Evolutionary conservation across 2,888 invertebrate genomes (phyloP).

Genomic region (Coelogynopora nodosa): DNA sequence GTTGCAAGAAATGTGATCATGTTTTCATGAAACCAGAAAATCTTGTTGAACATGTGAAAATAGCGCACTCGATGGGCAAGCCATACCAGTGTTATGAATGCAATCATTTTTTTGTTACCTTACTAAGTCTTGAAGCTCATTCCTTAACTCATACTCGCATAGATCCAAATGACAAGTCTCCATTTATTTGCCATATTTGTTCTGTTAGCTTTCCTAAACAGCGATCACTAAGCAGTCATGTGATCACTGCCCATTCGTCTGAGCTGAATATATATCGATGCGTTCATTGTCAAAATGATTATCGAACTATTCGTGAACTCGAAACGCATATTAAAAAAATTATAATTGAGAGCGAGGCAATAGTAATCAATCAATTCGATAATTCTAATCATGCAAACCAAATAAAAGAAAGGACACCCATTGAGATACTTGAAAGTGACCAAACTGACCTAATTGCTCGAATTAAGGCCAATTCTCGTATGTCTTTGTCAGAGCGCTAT

Average conservation of each 20-base stretch:
- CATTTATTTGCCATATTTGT: slow-evolving; percentile 34
- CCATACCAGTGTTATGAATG: not conserved
- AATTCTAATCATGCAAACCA: not conserved
- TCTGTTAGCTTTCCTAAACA: slow-evolving; percentile 21
- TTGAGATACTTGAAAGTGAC: not conserved
- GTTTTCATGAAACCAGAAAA: slow-evolving; percentile 7
- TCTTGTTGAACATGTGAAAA: slow-evolving; percentile 34
- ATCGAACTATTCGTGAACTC: slow-evolving; percentile 39
- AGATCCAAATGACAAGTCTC: slow-evolving; percentile 5
- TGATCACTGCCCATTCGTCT: slow-evolving; percentile 20
- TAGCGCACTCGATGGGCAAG: not conserved
- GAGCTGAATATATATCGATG: slow-evolving; percentile 32
- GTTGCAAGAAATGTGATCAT: slow-evolving; percentile 39
- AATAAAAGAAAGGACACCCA: too few species aligned
- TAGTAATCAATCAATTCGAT: not conserved
- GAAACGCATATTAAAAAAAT: slow-evolving; percentile 27
- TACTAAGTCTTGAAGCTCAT: slow-evolving; percentile 33
- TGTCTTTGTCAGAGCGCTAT: slow-evolving; percentile 17
- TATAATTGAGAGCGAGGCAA: slow-evolving; percentile 8
- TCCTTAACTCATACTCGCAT: slow-evolving; percentile 8
- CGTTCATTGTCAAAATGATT: slow-evolving; percentile 35
- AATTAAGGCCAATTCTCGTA: not conserved
- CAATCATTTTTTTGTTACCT: not conserved
- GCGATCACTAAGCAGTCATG: slow-evolving; percentile 39
- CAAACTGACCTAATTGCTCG: slow-evolving; percentile 16